These are phyloP conservation scores for Pocillopora grandis DNA, from an alignment of 92 coral and sea anemone species.

Conservation along the genomic window DNA sequence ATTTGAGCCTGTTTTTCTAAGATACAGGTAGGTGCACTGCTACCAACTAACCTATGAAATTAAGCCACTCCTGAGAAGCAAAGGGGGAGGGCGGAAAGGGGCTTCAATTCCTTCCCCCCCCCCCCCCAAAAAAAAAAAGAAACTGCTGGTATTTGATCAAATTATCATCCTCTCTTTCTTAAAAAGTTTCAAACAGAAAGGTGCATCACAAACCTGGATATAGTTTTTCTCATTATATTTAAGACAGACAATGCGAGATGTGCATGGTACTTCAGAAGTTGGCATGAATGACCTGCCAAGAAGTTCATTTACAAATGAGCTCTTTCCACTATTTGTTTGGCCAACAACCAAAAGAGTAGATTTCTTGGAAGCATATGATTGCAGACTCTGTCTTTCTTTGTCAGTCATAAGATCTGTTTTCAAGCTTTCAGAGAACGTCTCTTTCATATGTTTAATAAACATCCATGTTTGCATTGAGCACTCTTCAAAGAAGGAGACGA, in stretches of 20 bases:
- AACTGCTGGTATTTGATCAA: too few species aligned
- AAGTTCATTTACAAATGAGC: constrained; percentile 71
- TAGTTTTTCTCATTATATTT: constrained; percentile 58
- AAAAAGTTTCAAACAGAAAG: background rate
- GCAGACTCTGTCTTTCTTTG: constrained; percentile 46
- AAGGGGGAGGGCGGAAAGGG: too few species aligned
- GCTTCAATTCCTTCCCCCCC: too few species aligned
- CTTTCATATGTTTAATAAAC: constrained; percentile 42
- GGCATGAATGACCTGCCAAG: constrained; percentile 66
- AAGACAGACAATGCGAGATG: constrained; percentile 70
- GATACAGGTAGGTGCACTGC: too few species aligned
- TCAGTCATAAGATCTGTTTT: constrained; percentile 46
- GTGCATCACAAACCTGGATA: constrained; percentile 17
- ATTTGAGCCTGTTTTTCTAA: too few species aligned
- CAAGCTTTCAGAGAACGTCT: constrained; percentile 9
- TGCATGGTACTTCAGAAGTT: constrained; percentile 71
- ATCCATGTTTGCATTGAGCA: constrained; percentile 39
- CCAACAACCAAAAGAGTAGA: constrained; percentile 68
- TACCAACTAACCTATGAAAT: too few species aligned
- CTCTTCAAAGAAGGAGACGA: constrained; percentile 50
- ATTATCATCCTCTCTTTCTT: too few species aligned
- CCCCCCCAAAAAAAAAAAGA: too few species aligned
- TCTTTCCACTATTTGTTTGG: constrained; percentile 76
- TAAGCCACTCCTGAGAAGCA: too few species aligned
- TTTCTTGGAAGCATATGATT: constrained; percentile 46